Evolutionary conservation across 2,113 vertebrate genomes (phyloP), one percentile per base, ranked within the genome.

Genomic region (Sigmodon hispidus): DNA sequence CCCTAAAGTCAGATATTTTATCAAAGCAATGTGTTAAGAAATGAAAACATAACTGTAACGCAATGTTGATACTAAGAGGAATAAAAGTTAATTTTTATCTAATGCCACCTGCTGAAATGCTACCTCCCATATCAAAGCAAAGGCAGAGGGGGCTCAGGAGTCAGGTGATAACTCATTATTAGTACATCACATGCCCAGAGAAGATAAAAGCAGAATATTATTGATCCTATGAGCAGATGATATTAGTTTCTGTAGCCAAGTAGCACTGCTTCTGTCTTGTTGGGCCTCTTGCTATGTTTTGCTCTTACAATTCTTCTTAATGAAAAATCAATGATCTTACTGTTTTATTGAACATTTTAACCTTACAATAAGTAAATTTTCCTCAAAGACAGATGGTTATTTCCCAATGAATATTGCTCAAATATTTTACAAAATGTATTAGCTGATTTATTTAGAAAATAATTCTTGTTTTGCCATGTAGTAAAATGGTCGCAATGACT

Each of bases 261-360:
- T 12, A 89, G 57, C 65, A 1, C 75, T 55, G 40, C 36, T 40
- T 21, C 15, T 69, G 57, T 24, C 48, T 69, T 67, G 10, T 75
- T 89, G 75, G 45, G 52, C 15, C 4, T 26, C 67, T 87, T 21
- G 89, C 10, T 73, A 77, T 70, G 77, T 83, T 36, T 55, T 89
- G 12, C 36, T 50, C 6, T 80, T 45, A 61, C 29, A 70, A 43
- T 70, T 87, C 7, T 65, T 21, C 5, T 36, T 50, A 55, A 90
- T 12, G n/a, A 10, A 65, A 93, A 91, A 76, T 91, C 55, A 93
- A 75, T 57, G n/a, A 75, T 61, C 48, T 84, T 45, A 75, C 55
- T 61, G 31, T 48, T 91, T 91, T 50, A 63, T 91, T 91, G 79
- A 91, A 93, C 88, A 80, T 80, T 75, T 67, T 19, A 81, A 61